Evolutionary conservation across 2,113 vertebrate genomes (phyloP).

Genomic region (Laterallus jamaicensis): DNA sequence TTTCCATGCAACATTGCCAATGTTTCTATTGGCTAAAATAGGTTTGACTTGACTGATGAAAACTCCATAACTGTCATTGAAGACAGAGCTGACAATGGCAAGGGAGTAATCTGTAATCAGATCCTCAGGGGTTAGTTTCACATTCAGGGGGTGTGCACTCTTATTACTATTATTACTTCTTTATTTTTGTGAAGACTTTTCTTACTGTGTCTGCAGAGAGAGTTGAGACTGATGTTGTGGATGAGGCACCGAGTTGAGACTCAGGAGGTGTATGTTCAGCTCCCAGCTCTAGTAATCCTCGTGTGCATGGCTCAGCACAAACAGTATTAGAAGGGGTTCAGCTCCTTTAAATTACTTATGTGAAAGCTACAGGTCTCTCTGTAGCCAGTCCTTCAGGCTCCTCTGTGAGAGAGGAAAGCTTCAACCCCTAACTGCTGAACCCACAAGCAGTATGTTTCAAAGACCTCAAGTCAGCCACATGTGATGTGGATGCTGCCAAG

Average conservation of each 20-base stretch:
- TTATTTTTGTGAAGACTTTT: background rate
- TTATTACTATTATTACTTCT: background rate
- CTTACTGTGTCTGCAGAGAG: background rate
- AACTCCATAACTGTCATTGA: background rate
- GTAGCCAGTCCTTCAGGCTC: background rate
- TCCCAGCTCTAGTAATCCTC: background rate
- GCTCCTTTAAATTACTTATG: background rate
- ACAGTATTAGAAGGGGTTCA: background rate
- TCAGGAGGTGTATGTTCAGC: background rate
- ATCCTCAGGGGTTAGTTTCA: background rate
- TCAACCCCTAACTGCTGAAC: background rate
- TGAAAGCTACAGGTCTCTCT: background rate
- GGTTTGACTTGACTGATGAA: background rate
- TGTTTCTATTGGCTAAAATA: background rate
- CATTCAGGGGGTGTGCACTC: background rate
- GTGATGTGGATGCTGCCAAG: background rate
- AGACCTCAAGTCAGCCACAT: fast-evolving
- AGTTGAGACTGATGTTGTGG: background rate
- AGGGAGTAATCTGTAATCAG: background rate
- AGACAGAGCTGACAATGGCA: background rate
- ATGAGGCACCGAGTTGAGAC: background rate
- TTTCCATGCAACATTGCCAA: background rate
- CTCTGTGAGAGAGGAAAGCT: background rate
- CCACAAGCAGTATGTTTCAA: background rate
- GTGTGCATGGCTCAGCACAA: background rate